These are phyloP conservation scores for Hetaerina titia DNA, from an alignment of 2,888 invertebrate species.

Conservation along the genomic window DNA sequence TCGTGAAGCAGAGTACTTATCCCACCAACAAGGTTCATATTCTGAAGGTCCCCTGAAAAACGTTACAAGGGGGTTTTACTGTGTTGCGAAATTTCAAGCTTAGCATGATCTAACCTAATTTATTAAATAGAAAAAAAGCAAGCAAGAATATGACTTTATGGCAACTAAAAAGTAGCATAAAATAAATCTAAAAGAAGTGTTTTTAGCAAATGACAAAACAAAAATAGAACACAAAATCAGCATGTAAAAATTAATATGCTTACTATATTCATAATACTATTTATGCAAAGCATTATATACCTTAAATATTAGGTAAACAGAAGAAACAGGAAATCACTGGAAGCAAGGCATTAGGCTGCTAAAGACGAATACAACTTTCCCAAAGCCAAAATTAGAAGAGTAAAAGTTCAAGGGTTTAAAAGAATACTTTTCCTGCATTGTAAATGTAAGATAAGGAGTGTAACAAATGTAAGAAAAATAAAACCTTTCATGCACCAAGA, in stretches of 20 bases:
- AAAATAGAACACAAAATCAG: slow-evolving; percentile 71
- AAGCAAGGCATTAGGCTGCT: background rate
- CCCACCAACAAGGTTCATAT: slow-evolving; percentile 33
- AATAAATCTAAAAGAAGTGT: background rate
- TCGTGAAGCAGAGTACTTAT: slow-evolving; percentile 40
- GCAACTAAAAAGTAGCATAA: slow-evolving; percentile 69
- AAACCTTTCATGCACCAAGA: background rate
- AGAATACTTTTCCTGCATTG: background rate
- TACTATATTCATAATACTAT: background rate
- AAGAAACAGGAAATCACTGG: background rate
- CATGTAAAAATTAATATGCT: slow-evolving; percentile 72
- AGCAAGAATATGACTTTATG: background rate
- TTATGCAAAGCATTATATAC: background rate
- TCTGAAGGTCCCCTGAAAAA: slow-evolving; percentile 47
- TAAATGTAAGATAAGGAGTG: background rate
- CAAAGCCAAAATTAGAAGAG: background rate
- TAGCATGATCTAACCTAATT: background rate
- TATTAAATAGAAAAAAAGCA: background rate
- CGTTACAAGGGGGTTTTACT: slow-evolving; percentile 50
- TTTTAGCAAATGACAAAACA: background rate
- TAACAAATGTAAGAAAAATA: background rate
- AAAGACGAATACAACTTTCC: background rate
- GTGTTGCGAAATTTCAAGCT: background rate
- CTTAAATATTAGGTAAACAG: background rate
- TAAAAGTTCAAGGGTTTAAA: background rate